A percentile compares a stretch with the other conserved stretches of the same genome.
These are phyloP conservation scores for Pelvicachromis taeniatus DNA, from an alignment of 2,113 vertebrate species.

Conservation along the genomic window DNA sequence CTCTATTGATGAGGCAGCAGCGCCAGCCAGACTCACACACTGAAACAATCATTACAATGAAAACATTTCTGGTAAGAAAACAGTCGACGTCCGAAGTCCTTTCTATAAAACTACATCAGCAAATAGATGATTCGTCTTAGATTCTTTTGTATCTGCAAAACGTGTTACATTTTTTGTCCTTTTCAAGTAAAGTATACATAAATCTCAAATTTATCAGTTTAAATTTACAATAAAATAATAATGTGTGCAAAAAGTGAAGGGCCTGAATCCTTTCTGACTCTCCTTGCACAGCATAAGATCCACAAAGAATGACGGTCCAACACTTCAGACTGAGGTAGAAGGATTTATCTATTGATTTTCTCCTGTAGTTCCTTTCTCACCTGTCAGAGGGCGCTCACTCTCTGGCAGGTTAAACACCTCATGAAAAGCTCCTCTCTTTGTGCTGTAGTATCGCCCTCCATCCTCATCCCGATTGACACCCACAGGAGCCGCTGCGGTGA, in stretches of 20 bases:
- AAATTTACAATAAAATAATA: neutral
- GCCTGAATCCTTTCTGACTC: neutral
- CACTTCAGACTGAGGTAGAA: neutral
- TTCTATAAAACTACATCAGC: neutral
- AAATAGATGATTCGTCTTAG: neutral
- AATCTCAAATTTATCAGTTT: neutral
- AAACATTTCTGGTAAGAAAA: neutral
- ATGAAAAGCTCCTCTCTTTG: constrained; percentile 90
- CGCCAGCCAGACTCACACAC: constrained; percentile 94
- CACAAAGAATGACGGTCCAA: neutral
- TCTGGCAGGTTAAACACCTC: constrained; percentile 91
- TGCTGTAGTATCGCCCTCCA: constrained; percentile 78
- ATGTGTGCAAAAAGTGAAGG: neutral
- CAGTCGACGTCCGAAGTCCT: neutral
- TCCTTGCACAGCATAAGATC: neutral
- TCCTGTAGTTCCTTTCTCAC: constrained; percentile 52
- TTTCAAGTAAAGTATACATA: neutral
- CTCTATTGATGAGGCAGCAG: constrained; percentile 95
- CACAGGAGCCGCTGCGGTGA: constrained; percentile 62
- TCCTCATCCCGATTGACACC: constrained; percentile 84
- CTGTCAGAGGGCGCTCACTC: constrained; percentile 88
- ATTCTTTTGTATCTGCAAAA: neutral
- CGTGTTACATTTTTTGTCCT: neutral
- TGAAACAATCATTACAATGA: constrained; percentile 29
- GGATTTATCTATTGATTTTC: neutral